These are phyloP conservation scores for Oscheius sp. DNA, from an alignment of 2,888 invertebrate genomes.

Conservation along the genomic window DNA sequence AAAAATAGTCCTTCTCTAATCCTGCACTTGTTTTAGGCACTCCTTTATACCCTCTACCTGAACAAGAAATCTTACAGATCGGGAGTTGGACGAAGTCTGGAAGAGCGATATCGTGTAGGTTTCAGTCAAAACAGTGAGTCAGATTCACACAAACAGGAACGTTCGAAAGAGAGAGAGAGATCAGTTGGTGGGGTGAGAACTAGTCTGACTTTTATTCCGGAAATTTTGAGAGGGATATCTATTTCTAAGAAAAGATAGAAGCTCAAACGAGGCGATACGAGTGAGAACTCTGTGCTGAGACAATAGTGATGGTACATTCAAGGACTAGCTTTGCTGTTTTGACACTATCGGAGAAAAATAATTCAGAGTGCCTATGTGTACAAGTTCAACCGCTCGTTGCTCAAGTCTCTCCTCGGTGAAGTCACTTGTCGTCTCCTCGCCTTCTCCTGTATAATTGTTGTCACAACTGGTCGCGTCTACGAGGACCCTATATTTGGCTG, in stretches of 20 bases:
- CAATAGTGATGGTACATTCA: no score
- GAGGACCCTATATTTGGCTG: slow-evolving; percentile 1
- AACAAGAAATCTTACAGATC: background rate
- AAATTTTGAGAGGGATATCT: no score
- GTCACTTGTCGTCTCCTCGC: background rate
- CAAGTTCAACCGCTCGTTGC: slow-evolving; percentile 16
- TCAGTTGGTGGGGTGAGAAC: no score
- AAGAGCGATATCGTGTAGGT: slow-evolving; percentile 3
- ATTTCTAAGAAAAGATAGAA: no score
- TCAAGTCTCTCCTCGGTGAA: slow-evolving; percentile 15
- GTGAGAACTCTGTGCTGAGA: no score
- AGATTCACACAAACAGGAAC: background rate
- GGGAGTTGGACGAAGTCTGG: background rate
- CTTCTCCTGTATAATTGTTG: slow-evolving; percentile 8
- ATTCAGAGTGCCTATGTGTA: slow-evolving; percentile 9
- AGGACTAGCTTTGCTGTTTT: no score
- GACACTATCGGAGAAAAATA: no score
- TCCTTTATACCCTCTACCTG: background rate
- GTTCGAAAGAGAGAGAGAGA: background rate
- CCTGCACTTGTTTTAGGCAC: background rate
- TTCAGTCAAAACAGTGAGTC: background rate
- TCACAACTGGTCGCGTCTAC: background rate
- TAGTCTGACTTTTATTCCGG: no score
- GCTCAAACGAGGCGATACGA: no score
- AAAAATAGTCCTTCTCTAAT: background rate